Evolutionary conservation across 1,140 invertebrate species (phyloP).

Genomic region (Frieseomelitta varia): DNA sequence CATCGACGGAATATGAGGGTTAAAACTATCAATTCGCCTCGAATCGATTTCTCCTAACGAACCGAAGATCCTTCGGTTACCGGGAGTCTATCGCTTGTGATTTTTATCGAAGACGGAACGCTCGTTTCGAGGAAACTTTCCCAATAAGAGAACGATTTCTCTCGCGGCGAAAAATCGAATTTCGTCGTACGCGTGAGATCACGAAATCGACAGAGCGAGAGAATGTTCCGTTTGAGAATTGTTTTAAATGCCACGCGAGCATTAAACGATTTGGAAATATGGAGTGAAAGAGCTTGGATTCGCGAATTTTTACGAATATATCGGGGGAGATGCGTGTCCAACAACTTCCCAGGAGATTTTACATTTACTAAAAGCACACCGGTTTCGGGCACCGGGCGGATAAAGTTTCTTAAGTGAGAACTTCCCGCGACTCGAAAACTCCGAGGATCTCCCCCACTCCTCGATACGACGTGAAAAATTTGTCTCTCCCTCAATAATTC

Average conservation of each 20-base stretch:
- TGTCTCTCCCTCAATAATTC: background rate
- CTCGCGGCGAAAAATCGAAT: no score
- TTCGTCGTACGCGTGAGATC: no score
- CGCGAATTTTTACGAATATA: background rate
- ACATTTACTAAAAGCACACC: background rate
- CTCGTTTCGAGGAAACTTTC: background rate
- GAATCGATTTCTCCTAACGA: background rate
- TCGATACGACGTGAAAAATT: background rate
- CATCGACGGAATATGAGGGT: background rate
- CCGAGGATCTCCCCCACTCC: no score
- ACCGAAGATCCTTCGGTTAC: background rate
- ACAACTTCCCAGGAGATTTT: background rate
- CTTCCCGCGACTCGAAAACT: background rate
- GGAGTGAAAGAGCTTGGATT: no score
- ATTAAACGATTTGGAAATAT: no score
- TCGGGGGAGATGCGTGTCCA: background rate
- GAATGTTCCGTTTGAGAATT: background rate
- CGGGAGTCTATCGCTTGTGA: background rate
- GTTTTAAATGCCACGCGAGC: no score
- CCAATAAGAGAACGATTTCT: background rate
- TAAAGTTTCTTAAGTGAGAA: background rate
- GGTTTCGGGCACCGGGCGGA: background rate
- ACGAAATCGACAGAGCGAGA: no score
- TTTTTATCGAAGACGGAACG: background rate
- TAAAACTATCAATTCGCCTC: background rate